Conservation (phyloP, 2,888 invertebrate genomes). For the Rhagophthalmus giganteus region DNA sequence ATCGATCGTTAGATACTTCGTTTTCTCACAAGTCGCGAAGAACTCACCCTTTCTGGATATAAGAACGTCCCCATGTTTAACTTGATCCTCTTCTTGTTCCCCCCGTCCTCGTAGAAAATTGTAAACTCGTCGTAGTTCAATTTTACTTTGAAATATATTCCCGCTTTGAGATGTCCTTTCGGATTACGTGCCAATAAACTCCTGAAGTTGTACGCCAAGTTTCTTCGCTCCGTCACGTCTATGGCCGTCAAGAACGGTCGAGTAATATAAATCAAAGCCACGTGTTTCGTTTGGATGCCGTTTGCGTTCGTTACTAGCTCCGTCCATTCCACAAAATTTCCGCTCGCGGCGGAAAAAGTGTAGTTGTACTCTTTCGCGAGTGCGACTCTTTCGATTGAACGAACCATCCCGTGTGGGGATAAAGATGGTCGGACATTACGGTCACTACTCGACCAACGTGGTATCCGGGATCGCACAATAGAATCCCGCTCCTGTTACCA, state of each 20-base stretch:
- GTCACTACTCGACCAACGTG: slow-evolving; percentile 85
- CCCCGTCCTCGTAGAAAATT: slow-evolving; percentile 73
- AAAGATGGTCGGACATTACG: slow-evolving; percentile 81
- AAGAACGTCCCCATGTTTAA: slow-evolving; percentile 73
- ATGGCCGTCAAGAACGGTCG: slow-evolving; percentile 79
- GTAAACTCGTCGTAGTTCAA: slow-evolving; percentile 66
- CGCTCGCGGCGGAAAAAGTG: slow-evolving; percentile 68
- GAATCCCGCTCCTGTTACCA: slow-evolving; percentile 72
- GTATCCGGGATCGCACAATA: slow-evolving; percentile 89
- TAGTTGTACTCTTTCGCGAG: slow-evolving; percentile 84
- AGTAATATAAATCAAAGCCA: slow-evolving; percentile 78
- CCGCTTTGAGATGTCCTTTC: slow-evolving; percentile 81
- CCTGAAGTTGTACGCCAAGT: slow-evolving; percentile 82
- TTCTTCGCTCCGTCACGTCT: slow-evolving; percentile 85
- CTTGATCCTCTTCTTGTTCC: slow-evolving; percentile 68
- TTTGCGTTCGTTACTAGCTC: slow-evolving; percentile 73
- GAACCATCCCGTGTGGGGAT: slow-evolving; percentile 90
- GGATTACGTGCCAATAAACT: slow-evolving; percentile 80
- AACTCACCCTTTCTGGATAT: slow-evolving; percentile 60
- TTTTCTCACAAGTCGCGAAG: too few species aligned
- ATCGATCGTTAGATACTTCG: too few species aligned
- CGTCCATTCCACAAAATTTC: slow-evolving; percentile 83
- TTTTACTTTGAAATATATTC: slow-evolving; percentile 81
- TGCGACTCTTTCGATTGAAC: slow-evolving; percentile 76
- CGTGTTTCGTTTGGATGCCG: slow-evolving; percentile 56